Conservation (phyloP, 2,888 invertebrate species). For the Agelastica alni region DNA sequence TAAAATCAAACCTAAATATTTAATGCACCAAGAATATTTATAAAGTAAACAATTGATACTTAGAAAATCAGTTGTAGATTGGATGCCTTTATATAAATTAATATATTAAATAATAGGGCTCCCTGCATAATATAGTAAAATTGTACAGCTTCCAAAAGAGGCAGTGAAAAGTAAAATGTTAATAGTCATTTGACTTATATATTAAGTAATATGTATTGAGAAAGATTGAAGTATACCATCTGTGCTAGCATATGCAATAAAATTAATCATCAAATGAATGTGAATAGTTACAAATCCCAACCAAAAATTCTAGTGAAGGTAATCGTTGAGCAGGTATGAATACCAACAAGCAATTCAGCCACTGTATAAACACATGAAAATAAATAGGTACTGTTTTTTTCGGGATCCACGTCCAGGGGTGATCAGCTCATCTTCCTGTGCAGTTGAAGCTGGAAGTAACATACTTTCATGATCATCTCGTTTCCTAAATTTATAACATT, state of each 20-base stretch:
- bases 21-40: too few species aligned
- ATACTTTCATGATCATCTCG: constrained; percentile 55
- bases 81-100: too few species aligned
- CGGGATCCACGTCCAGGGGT: constrained; percentile 47
- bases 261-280: constrained; percentile 36
- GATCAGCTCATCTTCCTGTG: constrained; percentile 48
- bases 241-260: constrained; percentile 8
- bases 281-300: constrained; percentile 53
- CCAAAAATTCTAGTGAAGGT: constrained; percentile 59
- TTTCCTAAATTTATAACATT: constrained; percentile 50
- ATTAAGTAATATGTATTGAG: not conserved
- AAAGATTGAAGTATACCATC: constrained; percentile 17
- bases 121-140: too few species aligned
- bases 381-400: constrained; percentile 59
- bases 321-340: constrained; percentile 57
- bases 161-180: too few species aligned
- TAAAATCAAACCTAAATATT: too few species aligned
- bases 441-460: constrained; percentile 56
- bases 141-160: too few species aligned
- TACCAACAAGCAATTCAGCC: constrained; percentile 59
- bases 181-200: not conserved
- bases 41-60: too few species aligned
- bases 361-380: constrained; percentile 60
- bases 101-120: too few species aligned
- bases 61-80: too few species aligned